Evolutionary conservation across 2,113 vertebrate genomes (phyloP).

Genomic region (Eretmochelys imbricata): DNA sequence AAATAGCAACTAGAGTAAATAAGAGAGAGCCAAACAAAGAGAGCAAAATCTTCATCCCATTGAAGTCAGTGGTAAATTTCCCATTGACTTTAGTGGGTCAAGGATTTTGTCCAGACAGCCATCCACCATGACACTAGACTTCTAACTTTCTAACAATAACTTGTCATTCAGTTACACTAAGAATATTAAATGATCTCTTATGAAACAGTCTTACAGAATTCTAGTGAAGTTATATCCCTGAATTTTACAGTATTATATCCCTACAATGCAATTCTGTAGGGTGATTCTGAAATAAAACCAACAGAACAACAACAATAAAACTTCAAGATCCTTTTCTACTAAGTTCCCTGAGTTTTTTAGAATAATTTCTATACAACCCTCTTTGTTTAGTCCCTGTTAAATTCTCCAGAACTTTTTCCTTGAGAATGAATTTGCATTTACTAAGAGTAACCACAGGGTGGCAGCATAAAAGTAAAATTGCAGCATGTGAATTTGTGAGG

Average conservation of each 20-base stretch:
- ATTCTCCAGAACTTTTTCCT: rapidly evolving
- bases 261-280: background rate
- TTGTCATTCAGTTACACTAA: background rate
- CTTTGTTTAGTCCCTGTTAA: background rate
- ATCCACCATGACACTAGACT: background rate
- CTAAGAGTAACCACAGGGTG: background rate
- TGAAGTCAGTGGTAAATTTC: background rate
- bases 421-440: background rate
- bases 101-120: background rate
- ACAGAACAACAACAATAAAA: rapidly evolving
- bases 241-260: background rate
- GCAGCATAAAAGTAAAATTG: conserved; percentile 26
- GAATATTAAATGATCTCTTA: background rate
- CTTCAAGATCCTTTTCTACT: rapidly evolving
- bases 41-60: background rate
- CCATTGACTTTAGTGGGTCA: background rate
- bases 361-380: rapidly evolving
- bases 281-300: background rate
- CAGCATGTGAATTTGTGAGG: rapidly evolving
- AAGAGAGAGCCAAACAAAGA: background rate
- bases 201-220: background rate
- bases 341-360: background rate
- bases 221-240: background rate
- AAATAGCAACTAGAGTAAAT: background rate
- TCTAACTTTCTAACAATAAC: background rate